These are phyloP conservation scores for Gallinago solitaria DNA, from an alignment of 2,797 vertebrate species.

Conservation along the genomic window DNA sequence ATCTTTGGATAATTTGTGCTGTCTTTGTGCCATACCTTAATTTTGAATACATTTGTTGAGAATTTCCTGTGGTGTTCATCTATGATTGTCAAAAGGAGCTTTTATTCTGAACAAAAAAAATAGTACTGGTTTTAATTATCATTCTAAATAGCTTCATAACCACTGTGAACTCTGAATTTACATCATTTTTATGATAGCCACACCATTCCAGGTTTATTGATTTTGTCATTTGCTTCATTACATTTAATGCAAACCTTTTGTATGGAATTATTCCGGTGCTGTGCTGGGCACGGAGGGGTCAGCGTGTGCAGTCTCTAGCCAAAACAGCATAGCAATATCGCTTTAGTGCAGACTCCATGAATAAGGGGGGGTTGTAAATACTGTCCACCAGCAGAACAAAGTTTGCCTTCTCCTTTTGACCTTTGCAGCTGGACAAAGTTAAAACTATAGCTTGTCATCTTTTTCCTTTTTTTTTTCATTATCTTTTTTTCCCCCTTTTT, in stretches of 20 bases:
- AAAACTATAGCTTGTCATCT: background rate
- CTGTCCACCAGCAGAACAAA: conserved; percentile 40
- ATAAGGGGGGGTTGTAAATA: conserved; percentile 34
- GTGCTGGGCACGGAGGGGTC: conserved; percentile 57
- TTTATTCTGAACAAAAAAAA: conserved; percentile 69
- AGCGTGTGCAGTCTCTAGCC: conserved; percentile 19
- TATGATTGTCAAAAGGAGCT: conserved; percentile 77
- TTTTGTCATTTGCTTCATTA: conserved; percentile 87
- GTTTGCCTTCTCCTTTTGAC: conserved; percentile 38
- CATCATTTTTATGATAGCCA: conserved; percentile 82
- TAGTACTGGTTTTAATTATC: conserved; percentile 85
- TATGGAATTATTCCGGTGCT: conserved; percentile 67
- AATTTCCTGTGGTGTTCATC: conserved; percentile 79
- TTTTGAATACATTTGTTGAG: conserved; percentile 79
- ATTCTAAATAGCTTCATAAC: conserved; percentile 82
- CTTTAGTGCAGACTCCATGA: conserved; percentile 40
- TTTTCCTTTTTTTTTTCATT: background rate
- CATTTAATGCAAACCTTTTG: conserved; percentile 84
- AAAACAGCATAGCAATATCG: conserved; percentile 52
- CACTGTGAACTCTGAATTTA: conserved; percentile 80
- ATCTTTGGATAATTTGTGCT: conserved; percentile 72
- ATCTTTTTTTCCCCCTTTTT: too few relatives aligned
- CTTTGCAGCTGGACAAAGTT: conserved; percentile 36
- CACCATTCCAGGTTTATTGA: conserved; percentile 82
- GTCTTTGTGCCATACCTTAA: conserved; percentile 74